phyloP scores from a whole-genome alignment of 2,113 vertebrate species.

The Notarius lentiginosus region DNA sequence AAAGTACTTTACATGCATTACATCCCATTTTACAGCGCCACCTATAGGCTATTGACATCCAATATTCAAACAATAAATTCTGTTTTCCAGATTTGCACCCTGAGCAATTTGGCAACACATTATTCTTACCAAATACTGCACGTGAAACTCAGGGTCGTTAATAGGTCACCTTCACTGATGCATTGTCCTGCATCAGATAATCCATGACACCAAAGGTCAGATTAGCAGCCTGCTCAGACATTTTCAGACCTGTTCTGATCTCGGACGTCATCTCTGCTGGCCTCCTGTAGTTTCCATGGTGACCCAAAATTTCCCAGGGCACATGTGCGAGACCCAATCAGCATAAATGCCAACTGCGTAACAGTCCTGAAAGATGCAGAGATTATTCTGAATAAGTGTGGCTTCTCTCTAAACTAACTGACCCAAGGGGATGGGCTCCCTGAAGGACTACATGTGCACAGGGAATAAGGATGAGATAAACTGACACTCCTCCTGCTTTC shows the following conservation, averaged over 20 bases:
- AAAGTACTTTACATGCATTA: not conserved
- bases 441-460: not conserved
- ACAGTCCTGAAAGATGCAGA: conserved; percentile 6
- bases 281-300: not conserved
- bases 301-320: conserved; percentile 1
- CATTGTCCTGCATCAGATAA: not conserved
- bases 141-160: not conserved
- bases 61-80: not conserved
- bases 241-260: not conserved
- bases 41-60: not conserved
- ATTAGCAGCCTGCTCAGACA: not conserved
- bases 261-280: not conserved
- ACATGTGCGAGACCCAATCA: conserved; percentile 4
- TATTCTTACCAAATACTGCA: not conserved
- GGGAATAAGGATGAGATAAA: not conserved
- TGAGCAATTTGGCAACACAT: not conserved
- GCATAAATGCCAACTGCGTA: conserved; percentile 10
- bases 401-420: not conserved
- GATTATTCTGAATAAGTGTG: not conserved
- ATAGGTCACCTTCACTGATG: not conserved
- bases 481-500: not conserved
- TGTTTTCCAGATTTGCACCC: not conserved
- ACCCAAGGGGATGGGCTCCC: not conserved
- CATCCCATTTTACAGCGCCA: not conserved
- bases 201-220: not conserved